Conservation (phyloP, 2,113 vertebrate genomes). For the Pelecanoides urinatrix region DNA sequence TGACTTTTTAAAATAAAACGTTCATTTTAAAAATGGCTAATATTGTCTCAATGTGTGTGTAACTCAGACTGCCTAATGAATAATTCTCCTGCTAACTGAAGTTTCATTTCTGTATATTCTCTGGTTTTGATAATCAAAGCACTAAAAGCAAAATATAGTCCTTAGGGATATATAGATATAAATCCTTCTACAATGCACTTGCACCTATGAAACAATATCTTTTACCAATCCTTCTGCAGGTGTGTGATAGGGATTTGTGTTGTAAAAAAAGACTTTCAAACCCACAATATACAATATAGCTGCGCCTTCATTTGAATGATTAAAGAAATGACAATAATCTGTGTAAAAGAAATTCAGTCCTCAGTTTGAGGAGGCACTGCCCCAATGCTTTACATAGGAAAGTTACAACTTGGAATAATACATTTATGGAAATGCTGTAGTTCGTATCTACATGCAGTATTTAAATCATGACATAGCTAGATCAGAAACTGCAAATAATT, state of each 20-base stretch:
- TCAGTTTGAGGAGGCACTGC: background rate
- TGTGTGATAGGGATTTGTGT: background rate
- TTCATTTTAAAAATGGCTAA: background rate
- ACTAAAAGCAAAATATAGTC: background rate
- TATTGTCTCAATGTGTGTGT: background rate
- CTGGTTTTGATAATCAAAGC: background rate
- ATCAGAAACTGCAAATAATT: background rate
- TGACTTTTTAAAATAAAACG: background rate
- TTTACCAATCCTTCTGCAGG: background rate
- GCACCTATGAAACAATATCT: background rate
- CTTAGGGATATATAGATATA: background rate
- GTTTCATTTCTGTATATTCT: background rate
- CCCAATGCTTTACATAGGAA: background rate
- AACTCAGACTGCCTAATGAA: background rate
- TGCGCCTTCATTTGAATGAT: background rate
- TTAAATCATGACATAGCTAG: background rate
- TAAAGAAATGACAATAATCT: background rate
- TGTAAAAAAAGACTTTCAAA: background rate
- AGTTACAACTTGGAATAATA: background rate
- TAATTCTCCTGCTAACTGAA: background rate
- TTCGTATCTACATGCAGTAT: background rate
- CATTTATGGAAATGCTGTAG: background rate
- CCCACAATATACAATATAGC: background rate
- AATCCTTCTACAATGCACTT: background rate
- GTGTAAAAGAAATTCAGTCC: background rate